A percentile compares a stretch with the other conserved stretches of the same genome.
phyloP scores from a whole-genome alignment of 1,140 invertebrate species.

The Melanaphis sacchari region DNA sequence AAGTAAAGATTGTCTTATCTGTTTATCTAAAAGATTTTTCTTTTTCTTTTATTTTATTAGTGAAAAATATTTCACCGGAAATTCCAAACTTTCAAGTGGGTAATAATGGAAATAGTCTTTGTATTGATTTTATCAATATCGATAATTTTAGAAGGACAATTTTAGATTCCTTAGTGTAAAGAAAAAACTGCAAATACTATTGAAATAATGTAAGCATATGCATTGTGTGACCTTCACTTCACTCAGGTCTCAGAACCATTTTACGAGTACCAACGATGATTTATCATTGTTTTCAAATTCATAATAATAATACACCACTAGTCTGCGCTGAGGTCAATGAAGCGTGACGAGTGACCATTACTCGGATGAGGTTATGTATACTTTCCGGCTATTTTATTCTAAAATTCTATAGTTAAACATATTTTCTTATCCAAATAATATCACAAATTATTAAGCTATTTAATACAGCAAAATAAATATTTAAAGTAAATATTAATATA shows the following conservation, averaged over 20 bases:
- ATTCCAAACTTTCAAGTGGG: neutral
- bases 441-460: neutral
- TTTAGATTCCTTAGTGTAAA: neutral
- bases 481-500: neutral
- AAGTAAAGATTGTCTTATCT: neutral
- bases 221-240: neutral
- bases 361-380: neutral
- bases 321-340: neutral
- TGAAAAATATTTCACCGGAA: neutral
- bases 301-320: slow-evolving; percentile 15
- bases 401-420: neutral
- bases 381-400: slow-evolving; percentile 12
- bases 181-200: neutral
- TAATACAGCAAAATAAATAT: neutral
- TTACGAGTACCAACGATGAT: neutral
- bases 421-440: slow-evolving; percentile 16
- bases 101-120: neutral
- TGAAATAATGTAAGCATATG: neutral
- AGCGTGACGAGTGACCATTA: slow-evolving; percentile 3
- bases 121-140: neutral
- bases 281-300: slow-evolving; percentile 16
- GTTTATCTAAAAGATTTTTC: neutral
- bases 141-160: neutral
- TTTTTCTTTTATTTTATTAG: too few relatives aligned
- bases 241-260: neutral